Conservation (phyloP, 2,113 vertebrate species). For the Microcebus tavaratra region DNA sequence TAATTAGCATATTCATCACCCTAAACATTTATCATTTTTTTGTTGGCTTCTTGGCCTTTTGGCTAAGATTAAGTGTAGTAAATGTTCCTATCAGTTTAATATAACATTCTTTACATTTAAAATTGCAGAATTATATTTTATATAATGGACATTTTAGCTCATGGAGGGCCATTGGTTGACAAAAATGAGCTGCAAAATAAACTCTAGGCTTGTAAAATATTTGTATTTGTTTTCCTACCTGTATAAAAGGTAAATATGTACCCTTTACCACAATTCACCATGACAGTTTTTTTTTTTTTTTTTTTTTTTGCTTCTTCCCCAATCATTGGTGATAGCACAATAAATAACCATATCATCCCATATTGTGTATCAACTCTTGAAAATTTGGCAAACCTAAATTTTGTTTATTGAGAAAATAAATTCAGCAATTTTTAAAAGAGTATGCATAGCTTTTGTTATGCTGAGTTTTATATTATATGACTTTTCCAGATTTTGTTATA, state of each 20-base stretch:
- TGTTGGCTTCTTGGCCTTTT: not conserved
- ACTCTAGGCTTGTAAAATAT: not conserved
- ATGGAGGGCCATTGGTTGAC: not conserved
- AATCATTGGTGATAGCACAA: not conserved
- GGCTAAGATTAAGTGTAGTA: not conserved
- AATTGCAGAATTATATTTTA: not conserved
- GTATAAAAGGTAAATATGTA: not conserved
- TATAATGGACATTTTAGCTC: not conserved
- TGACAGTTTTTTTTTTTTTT: not conserved
- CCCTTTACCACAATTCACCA: not conserved
- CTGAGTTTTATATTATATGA: not conserved
- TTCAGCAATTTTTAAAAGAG: not conserved
- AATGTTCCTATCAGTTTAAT: not conserved
- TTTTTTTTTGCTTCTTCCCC: not conserved
- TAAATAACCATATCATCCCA: not conserved
- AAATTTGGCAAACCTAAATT: not conserved
- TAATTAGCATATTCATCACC: not conserved
- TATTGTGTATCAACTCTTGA: not conserved
- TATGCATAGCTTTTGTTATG: not conserved
- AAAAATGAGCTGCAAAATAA: not conserved
- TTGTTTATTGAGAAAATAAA: not conserved
- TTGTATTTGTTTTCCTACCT: not conserved
- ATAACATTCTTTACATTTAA: not conserved
- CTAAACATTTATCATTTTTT: not conserved
- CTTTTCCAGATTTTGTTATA: not conserved